Conservation (phyloP, 1,140 invertebrate genomes). For the Psilanteris sp. region DNA sequence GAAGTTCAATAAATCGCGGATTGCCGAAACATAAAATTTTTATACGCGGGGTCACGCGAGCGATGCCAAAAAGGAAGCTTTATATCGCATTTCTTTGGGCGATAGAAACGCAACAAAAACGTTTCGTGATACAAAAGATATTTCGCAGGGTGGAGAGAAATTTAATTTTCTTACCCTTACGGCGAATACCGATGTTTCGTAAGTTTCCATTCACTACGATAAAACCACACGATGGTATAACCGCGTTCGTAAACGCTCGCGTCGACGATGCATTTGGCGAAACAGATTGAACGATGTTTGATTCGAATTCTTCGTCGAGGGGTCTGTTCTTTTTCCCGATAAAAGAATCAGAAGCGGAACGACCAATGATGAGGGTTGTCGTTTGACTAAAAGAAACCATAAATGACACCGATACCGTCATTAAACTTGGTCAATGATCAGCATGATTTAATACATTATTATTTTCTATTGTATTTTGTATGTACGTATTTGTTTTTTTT, state of each 20-base stretch:
- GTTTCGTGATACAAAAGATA: constrained; percentile 51
- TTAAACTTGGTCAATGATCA: constrained; percentile 22
- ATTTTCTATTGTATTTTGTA: too few species aligned
- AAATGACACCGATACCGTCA: constrained; percentile 25
- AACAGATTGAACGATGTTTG: constrained; percentile 50
- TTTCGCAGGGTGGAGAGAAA: constrained; percentile 18
- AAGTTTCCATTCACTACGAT: constrained; percentile 59
- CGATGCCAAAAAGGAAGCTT: constrained; percentile 48
- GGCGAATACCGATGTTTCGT: constrained; percentile 37
- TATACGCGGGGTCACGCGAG: constrained; percentile 13
- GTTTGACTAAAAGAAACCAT: constrained; percentile 55
- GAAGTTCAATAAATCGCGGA: constrained; percentile 11
- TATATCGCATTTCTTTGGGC: constrained; percentile 55
- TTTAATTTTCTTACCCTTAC: constrained; percentile 64
- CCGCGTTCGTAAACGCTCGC: constrained; percentile 49
- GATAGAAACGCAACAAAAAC: constrained; percentile 48
- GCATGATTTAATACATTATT: too few species aligned
- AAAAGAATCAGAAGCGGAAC: constrained; percentile 67
- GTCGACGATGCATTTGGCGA: constrained; percentile 52
- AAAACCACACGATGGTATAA: constrained; percentile 51
- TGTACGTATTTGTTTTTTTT: too few species aligned
- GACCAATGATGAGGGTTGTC: constrained; percentile 56
- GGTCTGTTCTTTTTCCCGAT: constrained; percentile 61
- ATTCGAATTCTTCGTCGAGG: constrained; percentile 46
- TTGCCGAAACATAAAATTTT: constrained; percentile 37